Base-by-base conservation (phyloP, 1,140 invertebrate genomes). In the Macrotrachela quadricornifera region DNA sequence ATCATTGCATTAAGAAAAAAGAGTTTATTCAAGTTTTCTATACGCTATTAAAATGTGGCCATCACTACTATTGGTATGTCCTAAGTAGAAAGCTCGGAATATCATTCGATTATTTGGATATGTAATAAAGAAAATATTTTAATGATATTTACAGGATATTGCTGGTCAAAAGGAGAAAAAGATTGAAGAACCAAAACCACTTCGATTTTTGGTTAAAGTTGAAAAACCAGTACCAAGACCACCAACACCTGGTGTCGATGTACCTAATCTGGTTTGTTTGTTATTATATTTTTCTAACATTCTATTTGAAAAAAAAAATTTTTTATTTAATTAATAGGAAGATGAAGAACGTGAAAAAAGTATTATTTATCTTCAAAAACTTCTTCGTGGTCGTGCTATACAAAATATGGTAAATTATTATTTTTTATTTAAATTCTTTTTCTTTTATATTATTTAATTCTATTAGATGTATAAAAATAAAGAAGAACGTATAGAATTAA, bases 391-490 rank as follows among this genome's bases (percentile, higher is more conserved):
- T 21, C 64, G 79, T 42, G 78, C 79, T 40, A 72, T 78, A 15
- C 80, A 82, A 63, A 76, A 72, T 58, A 65, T 78, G 74, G 79
- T 80, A 65, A 71, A 65, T 62, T 40, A n/a, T 53, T 46, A 21
- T 48, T 18, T 38, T 46, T 30, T 47, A 17, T 17, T 6, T 42
- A 1, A 13, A 40, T 40, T 40, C 39, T 10, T 40, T 42, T 42
- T 42, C 41, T 14, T 4, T 13, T 10, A 42, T 42, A 1, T 4
- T 4, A 42, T 42, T 3, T 4, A 4, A 14, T 4, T 14, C 41
- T 3, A 15, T 17, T 56, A 80, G 79, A 79, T 80, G 72, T 76
- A 74, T 62, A 76, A 80, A 66, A 79, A 77, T 14, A 73, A 78
- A 49, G 73, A 77, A 44, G 75, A 75, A 51, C 76, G 76, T 18